Evolutionary conservation across 2,888 invertebrate genomes (phyloP).

Genomic region (Alsophila aescularia): DNA sequence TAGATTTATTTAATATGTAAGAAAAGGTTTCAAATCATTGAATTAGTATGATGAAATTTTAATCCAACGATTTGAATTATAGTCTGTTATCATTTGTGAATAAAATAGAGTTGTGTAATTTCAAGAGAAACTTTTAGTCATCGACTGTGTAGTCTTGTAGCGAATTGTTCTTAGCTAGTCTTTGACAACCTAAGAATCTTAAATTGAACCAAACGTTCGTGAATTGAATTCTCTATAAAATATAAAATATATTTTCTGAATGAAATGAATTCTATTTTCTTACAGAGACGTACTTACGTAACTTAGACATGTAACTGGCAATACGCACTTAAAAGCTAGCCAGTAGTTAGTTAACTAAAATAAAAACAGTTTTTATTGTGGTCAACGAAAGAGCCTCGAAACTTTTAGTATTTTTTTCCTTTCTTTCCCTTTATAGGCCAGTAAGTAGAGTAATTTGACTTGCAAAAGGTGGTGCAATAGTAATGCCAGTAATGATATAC

Average conservation of each 20-base stretch:
- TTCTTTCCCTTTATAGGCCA: no score
- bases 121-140: conserved; percentile 62
- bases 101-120: conserved; percentile 49
- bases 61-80: conserved; percentile 60
- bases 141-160: conserved; percentile 76
- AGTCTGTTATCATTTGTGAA: conserved; percentile 56
- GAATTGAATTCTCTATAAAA: conserved; percentile 70
- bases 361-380: conserved; percentile 39
- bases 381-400: conserved; percentile 45
- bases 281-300: conserved; percentile 76
- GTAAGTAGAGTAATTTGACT: no score
- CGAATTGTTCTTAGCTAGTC: conserved; percentile 69
- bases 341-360: conserved; percentile 51
- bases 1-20: conserved; percentile 56
- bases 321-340: conserved; percentile 72
- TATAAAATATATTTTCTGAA: conserved; percentile 76
- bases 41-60: conserved; percentile 57
- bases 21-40: conserved; percentile 76
- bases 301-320: conserved; percentile 72
- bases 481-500: no score
- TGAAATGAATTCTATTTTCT: conserved; percentile 81
- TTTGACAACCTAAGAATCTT: conserved; percentile 59
- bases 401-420: conserved; percentile 35
- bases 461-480: no score
- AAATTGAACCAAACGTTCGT: conserved; percentile 70